These are phyloP conservation scores for Caradrina clavipalpis DNA, from an alignment of 2,888 invertebrate species.

Conservation along the genomic window DNA sequence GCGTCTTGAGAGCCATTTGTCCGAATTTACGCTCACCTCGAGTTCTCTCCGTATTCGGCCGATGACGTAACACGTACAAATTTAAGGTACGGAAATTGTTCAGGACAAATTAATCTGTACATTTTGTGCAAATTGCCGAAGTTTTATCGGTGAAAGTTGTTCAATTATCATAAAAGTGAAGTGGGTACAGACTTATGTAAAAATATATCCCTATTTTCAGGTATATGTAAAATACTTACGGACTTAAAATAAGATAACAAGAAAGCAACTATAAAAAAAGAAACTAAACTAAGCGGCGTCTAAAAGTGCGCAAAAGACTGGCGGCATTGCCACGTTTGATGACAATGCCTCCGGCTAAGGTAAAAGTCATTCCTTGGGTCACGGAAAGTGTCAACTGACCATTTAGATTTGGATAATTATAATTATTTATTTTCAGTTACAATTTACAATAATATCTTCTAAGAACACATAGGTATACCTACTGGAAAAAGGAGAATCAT, in stretches of 20 bases:
- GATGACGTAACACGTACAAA: conserved; percentile 44
- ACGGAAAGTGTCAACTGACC: too few relatives aligned
- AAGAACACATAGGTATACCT: not conserved
- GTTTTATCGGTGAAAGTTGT: conserved; percentile 28
- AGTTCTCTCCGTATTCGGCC: conserved; percentile 17
- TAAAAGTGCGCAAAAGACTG: too few relatives aligned
- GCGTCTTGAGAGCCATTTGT: conserved; percentile 60
- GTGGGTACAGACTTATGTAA: not conserved
- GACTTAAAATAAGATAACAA: too few relatives aligned
- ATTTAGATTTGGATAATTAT: too few relatives aligned
- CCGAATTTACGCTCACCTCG: conserved; percentile 58
- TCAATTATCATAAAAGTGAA: conserved; percentile 17
- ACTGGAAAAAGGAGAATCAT: not conserved
- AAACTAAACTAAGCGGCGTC: too few relatives aligned
- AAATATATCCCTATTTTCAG: not conserved
- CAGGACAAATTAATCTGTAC: conserved; percentile 21
- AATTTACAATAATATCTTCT: too few relatives aligned
- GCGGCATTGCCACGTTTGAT: too few relatives aligned
- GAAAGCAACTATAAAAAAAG: too few relatives aligned
- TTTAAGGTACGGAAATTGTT: conserved; percentile 49
- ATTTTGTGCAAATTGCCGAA: conserved; percentile 33
- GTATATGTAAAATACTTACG: too few relatives aligned
- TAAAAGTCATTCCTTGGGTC: too few relatives aligned
- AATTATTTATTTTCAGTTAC: too few relatives aligned
- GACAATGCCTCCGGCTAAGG: too few relatives aligned